Evolutionary conservation across 2,888 invertebrate species (phyloP).

Genomic region (Acanthosepion lycidas): DNA sequence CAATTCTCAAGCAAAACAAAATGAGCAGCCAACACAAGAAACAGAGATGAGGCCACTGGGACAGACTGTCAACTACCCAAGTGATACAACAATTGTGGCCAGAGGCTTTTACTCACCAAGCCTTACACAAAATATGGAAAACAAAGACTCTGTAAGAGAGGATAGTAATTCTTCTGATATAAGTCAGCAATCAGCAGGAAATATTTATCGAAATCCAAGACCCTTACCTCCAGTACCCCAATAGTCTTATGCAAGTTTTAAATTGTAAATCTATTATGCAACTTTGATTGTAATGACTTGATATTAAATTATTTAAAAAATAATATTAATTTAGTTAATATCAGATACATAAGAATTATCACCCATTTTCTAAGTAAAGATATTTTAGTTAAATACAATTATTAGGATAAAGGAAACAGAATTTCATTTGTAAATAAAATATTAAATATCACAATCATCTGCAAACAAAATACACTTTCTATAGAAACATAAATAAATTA

Average conservation of each 20-base stretch:
- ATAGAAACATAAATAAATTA: not conserved
- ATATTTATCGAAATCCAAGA: not conserved
- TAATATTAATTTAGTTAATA: not conserved
- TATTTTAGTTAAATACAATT: not conserved
- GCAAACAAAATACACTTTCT: not conserved
- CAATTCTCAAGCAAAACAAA: not conserved
- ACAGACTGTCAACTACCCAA: not conserved
- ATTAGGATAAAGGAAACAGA: not conserved
- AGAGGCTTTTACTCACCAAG: not conserved
- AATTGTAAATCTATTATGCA: not conserved
- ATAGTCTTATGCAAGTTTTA: not conserved
- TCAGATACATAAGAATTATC: not conserved
- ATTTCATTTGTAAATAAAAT: not conserved
- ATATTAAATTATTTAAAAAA: not conserved
- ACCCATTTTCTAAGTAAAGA: not conserved
- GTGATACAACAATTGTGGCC: not conserved
- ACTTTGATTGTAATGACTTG: not conserved
- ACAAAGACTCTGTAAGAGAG: not conserved
- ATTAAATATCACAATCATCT: not conserved
- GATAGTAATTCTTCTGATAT: constrained; percentile 21
- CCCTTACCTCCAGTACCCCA: not conserved
- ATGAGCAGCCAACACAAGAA: not conserved
- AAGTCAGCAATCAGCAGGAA: not conserved
- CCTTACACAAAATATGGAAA: not conserved
- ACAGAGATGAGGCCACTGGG: constrained; percentile 11